Percentiles rank a stretch among this genome's conserved stretches.
Evolutionary conservation across 2,888 invertebrate species (phyloP).

Genomic region (Diaphora mendica): DNA sequence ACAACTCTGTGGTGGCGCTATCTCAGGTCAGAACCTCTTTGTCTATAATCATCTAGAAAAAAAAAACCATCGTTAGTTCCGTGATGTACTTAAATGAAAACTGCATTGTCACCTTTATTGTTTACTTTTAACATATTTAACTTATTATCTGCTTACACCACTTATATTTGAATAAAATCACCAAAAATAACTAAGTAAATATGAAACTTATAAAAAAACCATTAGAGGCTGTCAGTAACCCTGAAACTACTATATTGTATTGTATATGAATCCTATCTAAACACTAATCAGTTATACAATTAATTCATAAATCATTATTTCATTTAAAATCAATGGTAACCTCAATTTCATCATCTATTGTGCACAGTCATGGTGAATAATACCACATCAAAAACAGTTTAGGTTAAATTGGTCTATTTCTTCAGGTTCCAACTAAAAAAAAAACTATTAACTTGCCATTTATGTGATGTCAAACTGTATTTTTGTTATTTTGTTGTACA

Average conservation of each 20-base stretch:
- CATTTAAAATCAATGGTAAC: neutral
- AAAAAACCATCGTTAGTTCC: conserved; percentile 9
- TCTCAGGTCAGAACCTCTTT: conserved; percentile 90
- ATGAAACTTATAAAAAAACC: neutral
- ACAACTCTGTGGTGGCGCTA: conserved; percentile 98
- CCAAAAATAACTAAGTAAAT: neutral
- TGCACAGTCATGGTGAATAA: neutral
- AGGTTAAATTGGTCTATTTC: neutral
- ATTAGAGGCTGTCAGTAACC: neutral
- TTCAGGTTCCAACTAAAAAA: neutral
- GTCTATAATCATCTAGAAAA: conserved; percentile 21
- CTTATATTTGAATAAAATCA: neutral
- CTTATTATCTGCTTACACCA: neutral
- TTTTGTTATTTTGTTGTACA: neutral
- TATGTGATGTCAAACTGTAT: neutral
- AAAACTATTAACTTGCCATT: neutral
- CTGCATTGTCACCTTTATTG: conserved; percentile 44
- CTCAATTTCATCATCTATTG: neutral
- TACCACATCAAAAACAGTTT: neutral
- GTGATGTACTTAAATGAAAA: conserved; percentile 23
- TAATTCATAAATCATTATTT: neutral
- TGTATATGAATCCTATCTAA: neutral
- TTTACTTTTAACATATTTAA: neutral
- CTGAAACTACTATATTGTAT: neutral
- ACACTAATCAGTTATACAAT: neutral